These are phyloP conservation scores for Yoshiicerus persimilis DNA, from an alignment of 1,140 invertebrate species.

Conservation along the genomic window DNA sequence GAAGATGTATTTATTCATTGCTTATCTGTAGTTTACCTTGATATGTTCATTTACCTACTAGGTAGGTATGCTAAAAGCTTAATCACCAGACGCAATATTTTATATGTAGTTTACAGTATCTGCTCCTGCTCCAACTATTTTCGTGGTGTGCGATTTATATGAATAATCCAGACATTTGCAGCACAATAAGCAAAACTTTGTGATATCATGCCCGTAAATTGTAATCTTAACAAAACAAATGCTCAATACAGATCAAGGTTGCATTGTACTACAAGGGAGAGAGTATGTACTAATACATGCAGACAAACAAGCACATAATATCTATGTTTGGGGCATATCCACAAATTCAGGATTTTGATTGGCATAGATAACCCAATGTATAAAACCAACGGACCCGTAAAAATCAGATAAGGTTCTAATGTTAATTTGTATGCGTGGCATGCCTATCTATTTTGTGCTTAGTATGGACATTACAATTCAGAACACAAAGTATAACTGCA, in stretches of 20 bases:
- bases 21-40: not conserved
- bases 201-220: too few relatives aligned
- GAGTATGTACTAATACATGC: not conserved
- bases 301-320: not conserved
- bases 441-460: not conserved
- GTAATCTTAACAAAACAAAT: not conserved
- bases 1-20: not conserved
- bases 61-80: too few relatives aligned
- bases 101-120: too few relatives aligned
- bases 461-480: not conserved
- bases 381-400: not conserved
- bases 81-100: too few relatives aligned
- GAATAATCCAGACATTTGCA: too few relatives aligned
- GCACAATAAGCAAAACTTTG: too few relatives aligned
- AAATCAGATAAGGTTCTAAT: not conserved
- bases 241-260: not conserved
- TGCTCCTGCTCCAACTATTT: too few relatives aligned
- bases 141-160: too few relatives aligned
- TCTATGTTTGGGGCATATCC: not conserved
- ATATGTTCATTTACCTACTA: not conserved
- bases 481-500: not conserved
- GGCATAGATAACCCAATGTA: not conserved
- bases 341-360: not conserved
- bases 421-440: not conserved
- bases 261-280: not conserved